Conservation (phyloP, 2,797 vertebrate species). For the Tadarida brasiliensis region DNA sequence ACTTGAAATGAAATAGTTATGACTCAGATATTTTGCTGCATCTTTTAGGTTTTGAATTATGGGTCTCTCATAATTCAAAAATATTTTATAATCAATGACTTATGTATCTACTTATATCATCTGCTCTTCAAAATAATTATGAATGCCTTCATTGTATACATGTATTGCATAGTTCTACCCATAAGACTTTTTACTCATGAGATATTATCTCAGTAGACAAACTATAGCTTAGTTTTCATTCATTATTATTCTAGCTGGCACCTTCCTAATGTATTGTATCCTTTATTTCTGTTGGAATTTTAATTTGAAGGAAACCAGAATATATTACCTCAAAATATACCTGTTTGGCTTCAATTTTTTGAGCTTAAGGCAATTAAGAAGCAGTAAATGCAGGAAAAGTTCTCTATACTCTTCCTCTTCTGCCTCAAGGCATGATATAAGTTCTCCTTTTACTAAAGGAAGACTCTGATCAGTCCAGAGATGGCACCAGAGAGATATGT, state of each 20-base stretch:
- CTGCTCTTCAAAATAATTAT: not conserved
- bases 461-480: not conserved
- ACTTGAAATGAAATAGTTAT: not conserved
- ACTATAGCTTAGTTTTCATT: not conserved
- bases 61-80: not conserved
- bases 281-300: not conserved
- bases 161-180: not conserved
- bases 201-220: not conserved
- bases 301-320: not conserved
- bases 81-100: not conserved
- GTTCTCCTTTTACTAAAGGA: not conserved
- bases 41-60: not conserved
- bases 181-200: not conserved
- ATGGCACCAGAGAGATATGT: not conserved
- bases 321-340: not conserved
- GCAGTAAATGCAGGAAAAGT: not conserved
- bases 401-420: not conserved
- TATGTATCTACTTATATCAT: not conserved
- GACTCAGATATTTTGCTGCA: not conserved
- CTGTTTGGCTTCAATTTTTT: not conserved
- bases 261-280: not conserved
- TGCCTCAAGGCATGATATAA: not conserved
- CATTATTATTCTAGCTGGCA: not conserved
- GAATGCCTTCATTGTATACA: not conserved
- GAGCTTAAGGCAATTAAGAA: not conserved